phyloP scores from a whole-genome alignment of 2,113 vertebrate genomes.

The Nannospalax galili region DNA sequence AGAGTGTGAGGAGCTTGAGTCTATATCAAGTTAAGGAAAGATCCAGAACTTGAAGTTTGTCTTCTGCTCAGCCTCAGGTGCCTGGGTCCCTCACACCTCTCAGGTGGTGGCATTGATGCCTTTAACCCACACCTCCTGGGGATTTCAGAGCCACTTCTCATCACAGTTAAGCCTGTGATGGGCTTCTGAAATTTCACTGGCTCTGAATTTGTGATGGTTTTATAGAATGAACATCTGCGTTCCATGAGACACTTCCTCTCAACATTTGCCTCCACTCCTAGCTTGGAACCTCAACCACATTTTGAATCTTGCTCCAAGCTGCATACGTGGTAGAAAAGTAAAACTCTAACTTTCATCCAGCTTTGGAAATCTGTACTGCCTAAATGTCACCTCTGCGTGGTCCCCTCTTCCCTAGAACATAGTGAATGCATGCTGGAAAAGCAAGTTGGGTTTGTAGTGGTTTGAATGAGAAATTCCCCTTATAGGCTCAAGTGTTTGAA shows the following conservation, averaged over 20 bases:
- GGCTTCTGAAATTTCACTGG: background rate
- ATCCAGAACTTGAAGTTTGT: background rate
- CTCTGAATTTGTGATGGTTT: background rate
- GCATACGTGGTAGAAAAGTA: background rate
- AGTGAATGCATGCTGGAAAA: background rate
- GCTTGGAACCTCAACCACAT: background rate
- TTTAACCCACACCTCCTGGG: background rate
- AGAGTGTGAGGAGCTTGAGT: background rate
- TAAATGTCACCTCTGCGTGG: background rate
- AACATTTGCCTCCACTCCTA: background rate
- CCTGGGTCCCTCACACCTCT: background rate
- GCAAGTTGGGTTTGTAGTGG: too few relatives aligned
- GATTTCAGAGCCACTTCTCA: background rate
- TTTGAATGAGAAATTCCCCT: too few relatives aligned
- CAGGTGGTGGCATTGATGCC: background rate
- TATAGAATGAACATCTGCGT: too few relatives aligned
- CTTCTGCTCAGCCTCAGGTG: background rate
- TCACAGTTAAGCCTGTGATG: background rate
- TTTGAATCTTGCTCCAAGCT: background rate
- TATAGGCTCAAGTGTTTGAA: too few relatives aligned
- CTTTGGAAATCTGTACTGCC: background rate
- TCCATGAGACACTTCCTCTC: background rate
- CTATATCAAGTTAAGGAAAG: background rate
- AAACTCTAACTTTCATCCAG: background rate
- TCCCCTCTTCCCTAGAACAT: background rate